A percentile compares a stretch with the other conserved stretches of the same genome.
Conservation (phyloP, 2,888 invertebrate genomes). For the Luffia ferchaultella region DNA sequence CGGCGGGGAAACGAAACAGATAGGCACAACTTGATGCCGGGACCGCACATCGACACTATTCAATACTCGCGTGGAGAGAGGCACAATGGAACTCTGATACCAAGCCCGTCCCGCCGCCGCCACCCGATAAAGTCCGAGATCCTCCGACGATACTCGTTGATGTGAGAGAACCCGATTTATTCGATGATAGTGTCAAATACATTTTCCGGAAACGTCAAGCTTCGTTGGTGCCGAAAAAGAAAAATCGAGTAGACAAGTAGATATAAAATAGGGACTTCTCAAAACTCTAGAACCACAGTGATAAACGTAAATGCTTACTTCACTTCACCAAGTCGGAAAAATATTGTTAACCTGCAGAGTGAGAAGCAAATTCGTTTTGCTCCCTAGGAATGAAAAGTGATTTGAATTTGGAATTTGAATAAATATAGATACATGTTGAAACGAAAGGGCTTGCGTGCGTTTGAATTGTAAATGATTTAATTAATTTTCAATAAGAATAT, state of each 20-base stretch:
- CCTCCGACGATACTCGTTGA: background rate
- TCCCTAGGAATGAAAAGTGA: no score
- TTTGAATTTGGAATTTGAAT: no score
- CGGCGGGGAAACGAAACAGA: slow-evolving; percentile 55
- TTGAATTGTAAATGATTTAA: no score
- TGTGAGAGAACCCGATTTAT: background rate
- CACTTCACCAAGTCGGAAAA: background rate
- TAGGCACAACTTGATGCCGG: slow-evolving; percentile 52
- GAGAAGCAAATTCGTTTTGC: no score
- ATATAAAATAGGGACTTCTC: no score
- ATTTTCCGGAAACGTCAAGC: background rate
- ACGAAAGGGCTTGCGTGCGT: no score
- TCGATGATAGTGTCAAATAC: background rate
- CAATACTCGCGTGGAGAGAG: slow-evolving; percentile 27
- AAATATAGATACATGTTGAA: no score
- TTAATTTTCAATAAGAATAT: no score
- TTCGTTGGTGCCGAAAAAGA: background rate
- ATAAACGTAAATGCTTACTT: no score
- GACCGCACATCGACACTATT: slow-evolving; percentile 51
- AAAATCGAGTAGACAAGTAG: no score
- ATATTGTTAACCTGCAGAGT: background rate
- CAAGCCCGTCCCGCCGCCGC: background rate
- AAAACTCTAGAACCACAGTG: no score
- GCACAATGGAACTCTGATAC: background rate
- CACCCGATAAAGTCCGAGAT: background rate